Conservation (phyloP, 2,888 invertebrate genomes). For the Thera obeliscata region DNA sequence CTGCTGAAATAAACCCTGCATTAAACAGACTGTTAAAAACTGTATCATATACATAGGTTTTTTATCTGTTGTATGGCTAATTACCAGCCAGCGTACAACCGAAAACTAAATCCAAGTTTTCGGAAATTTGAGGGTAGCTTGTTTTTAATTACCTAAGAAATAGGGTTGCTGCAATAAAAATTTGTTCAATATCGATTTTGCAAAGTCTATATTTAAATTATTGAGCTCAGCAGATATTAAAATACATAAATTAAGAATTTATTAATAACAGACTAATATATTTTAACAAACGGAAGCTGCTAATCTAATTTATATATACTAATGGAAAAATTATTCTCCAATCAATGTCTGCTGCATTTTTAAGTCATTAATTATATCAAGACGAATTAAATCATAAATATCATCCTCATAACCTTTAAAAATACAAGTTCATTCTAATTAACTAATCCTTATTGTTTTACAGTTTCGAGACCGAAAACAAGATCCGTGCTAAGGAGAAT, state of each 20-base stretch:
- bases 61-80: too few species aligned
- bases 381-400: slow-evolving; percentile 17
- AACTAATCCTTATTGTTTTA: slow-evolving; percentile 35
- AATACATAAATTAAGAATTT: not conserved
- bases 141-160: too few species aligned
- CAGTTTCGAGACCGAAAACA: slow-evolving; percentile 83
- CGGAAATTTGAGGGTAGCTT: too few species aligned
- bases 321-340: slow-evolving; percentile 21
- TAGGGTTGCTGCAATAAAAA: too few species aligned
- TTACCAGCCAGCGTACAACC: too few species aligned
- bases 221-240: not conserved
- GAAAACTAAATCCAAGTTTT: too few species aligned
- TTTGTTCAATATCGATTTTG: too few species aligned
- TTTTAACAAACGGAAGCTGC: slow-evolving; percentile 20
- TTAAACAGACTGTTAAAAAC: too few species aligned
- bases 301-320: slow-evolving; percentile 29
- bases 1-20: too few species aligned
- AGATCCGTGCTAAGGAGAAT: slow-evolving; percentile 81
- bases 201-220: not conserved
- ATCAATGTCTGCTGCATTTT: slow-evolving; percentile 20
- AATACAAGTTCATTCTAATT: not conserved
- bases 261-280: not conserved
- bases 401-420: slow-evolving; percentile 1
- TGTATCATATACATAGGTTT: too few species aligned
- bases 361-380: slow-evolving; percentile 15